These are phyloP conservation scores for Ochropleura leucogaster DNA, from an alignment of 2,888 invertebrate species.

Conservation along the genomic window DNA sequence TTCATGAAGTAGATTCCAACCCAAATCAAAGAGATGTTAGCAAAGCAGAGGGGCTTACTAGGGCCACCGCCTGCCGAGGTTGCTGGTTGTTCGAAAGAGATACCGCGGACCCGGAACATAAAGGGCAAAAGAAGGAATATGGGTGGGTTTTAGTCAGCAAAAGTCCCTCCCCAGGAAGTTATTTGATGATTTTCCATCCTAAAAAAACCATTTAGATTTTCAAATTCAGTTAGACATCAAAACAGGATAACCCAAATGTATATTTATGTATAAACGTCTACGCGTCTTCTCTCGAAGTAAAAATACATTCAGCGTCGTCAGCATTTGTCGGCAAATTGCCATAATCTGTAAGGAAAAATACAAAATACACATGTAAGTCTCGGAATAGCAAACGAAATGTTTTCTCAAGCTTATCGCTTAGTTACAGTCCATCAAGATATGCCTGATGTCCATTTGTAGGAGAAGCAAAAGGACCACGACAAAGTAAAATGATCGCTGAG, in stretches of 20 bases:
- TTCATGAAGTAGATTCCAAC: too few relatives aligned
- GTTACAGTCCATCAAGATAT: slow-evolving; percentile 77
- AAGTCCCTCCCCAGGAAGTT: too few relatives aligned
- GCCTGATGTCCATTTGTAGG: slow-evolving; percentile 72
- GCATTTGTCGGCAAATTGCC: slow-evolving; percentile 49
- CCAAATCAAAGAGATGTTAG: too few relatives aligned
- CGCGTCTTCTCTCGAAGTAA: slow-evolving; percentile 3
- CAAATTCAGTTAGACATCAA: background rate
- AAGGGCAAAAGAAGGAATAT: too few relatives aligned
- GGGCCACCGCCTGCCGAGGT: too few relatives aligned
- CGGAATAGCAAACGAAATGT: slow-evolving; percentile 78
- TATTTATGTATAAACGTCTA: slow-evolving; percentile 12
- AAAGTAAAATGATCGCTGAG: slow-evolving; percentile 68
- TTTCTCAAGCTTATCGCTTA: slow-evolving; percentile 79
- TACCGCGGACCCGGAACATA: too few relatives aligned
- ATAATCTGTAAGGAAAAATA: slow-evolving; percentile 59
- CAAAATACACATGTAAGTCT: slow-evolving; percentile 64
- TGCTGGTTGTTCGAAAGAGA: too few relatives aligned
- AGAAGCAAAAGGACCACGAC: slow-evolving; percentile 74
- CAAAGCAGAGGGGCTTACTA: too few relatives aligned
- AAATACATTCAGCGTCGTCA: slow-evolving; percentile 29
- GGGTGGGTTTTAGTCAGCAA: too few relatives aligned
- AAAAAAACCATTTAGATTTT: background rate
- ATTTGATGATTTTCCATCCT: too few relatives aligned
- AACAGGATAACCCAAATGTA: background rate